Conservation (phyloP, 2,888 invertebrate genomes). For the Agonum fuliginosum region DNA sequence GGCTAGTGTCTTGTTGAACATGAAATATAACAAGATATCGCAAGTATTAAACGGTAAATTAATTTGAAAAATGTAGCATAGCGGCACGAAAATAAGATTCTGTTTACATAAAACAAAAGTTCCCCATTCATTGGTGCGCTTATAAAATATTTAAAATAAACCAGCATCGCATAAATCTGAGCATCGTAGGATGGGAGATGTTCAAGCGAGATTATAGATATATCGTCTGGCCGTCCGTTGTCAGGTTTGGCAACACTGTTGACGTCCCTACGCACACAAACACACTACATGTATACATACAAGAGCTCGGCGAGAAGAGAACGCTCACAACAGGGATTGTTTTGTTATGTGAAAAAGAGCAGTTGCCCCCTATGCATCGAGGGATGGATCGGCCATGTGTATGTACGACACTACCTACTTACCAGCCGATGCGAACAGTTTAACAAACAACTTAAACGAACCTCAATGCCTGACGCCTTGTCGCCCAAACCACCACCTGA, state of each 20-base stretch:
- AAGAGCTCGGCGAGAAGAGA: constrained; percentile 8
- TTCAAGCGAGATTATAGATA: constrained; percentile 1
- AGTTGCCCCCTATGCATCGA: constrained; percentile 35
- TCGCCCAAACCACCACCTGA: constrained; percentile 12
- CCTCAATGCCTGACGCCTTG: constrained; percentile 38
- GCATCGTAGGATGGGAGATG: constrained; percentile 1
- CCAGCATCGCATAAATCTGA: constrained; percentile 11
- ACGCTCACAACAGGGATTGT: constrained; percentile 52
- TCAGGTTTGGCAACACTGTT: constrained; percentile 47
- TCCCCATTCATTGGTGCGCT: neutral
- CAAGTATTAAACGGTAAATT: constrained; percentile 24
- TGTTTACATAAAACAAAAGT: neutral
- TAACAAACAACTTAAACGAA: constrained; percentile 50
- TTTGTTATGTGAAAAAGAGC: constrained; percentile 60
- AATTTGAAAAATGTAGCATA: neutral
- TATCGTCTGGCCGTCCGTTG: constrained; percentile 9
- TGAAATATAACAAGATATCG: constrained; percentile 1
- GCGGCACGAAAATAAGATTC: neutral
- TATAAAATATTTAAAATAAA: constrained; percentile 22
- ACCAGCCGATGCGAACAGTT: constrained; percentile 49
- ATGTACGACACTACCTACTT: constrained; percentile 47
- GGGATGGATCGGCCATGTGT: constrained; percentile 38
- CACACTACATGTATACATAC: constrained; percentile 28
- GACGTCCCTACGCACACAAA: constrained; percentile 1
- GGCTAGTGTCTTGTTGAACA: neutral